Evolutionary conservation across 2,797 vertebrate species (phyloP).

Genomic region (Hippocampus kuda): DNA sequence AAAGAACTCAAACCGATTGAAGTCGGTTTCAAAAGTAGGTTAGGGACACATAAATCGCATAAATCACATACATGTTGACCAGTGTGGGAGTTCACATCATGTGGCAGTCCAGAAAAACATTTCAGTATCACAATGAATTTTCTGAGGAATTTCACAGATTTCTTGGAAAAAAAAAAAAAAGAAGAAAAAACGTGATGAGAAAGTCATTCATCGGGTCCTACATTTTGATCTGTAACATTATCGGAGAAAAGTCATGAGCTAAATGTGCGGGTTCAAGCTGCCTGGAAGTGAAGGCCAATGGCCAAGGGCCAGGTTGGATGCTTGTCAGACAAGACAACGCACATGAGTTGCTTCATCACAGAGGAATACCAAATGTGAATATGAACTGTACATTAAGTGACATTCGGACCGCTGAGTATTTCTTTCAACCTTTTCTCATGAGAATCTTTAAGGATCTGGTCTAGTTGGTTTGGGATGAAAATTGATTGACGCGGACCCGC

Average conservation of each 20-base stretch:
- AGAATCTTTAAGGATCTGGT: conserved; percentile 12
- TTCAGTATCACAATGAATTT: conserved; percentile 43
- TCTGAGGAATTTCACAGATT: conserved; percentile 44
- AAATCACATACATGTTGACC: no score
- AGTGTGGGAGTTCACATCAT: no score
- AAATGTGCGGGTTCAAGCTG: conserved; percentile 28
- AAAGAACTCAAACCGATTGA: no score
- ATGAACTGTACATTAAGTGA: conserved; percentile 53
- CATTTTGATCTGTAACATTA: conserved; percentile 52
- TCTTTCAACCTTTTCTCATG: conserved; percentile 7
- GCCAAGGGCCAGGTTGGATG: conserved; percentile 19
- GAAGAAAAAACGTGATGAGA: no score
- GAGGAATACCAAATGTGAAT: conserved; percentile 61
- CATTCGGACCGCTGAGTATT: conserved; percentile 34
- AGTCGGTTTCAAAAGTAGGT: no score
- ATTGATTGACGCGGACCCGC: background rate
- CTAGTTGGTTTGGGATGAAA: background rate
- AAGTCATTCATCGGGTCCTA: conserved; percentile 70
- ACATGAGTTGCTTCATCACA: conserved; percentile 35
- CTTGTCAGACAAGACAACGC: conserved; percentile 26
- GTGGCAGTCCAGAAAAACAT: conserved; percentile 35
- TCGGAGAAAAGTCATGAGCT: conserved; percentile 36
- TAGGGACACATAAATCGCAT: no score
- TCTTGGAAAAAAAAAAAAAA: conserved; percentile 33
- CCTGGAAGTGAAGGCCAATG: conserved; percentile 18